Percentiles rank a stretch among this genome's conserved stretches.
These are phyloP conservation scores for Pinna nobilis DNA, from an alignment of 1,140 invertebrate species.

Conservation along the genomic window DNA sequence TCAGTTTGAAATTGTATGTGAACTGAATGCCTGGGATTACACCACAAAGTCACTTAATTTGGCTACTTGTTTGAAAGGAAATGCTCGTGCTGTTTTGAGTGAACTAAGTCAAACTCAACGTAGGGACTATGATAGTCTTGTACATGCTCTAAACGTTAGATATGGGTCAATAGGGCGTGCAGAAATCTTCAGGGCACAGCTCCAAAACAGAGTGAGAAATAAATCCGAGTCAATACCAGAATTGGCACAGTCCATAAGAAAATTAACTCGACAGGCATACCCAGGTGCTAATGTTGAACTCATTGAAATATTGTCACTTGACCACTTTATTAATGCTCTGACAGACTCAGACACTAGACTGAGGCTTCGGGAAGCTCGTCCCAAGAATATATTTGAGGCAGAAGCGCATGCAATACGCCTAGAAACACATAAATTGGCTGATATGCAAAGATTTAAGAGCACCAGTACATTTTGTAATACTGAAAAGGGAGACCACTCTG, in stretches of 20 bases:
- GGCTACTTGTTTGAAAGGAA: constrained; percentile 3
- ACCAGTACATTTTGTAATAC: neutral
- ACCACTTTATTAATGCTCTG: constrained; percentile 31
- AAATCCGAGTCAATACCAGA: constrained; percentile 10
- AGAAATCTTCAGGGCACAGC: constrained; percentile 15
- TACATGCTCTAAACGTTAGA: constrained; percentile 12
- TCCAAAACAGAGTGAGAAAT: constrained; percentile 12
- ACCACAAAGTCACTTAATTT: constrained; percentile 13
- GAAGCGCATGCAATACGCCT: constrained; percentile 14
- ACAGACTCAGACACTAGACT: constrained; percentile 18
- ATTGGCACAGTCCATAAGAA: constrained; percentile 26
- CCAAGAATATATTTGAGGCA: constrained; percentile 11
- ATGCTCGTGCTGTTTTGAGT: constrained; percentile 7
- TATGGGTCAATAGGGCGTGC: constrained; percentile 13
- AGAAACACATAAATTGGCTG: constrained; percentile 20
- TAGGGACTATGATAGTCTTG: constrained; percentile 2
- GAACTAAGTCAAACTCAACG: constrained; percentile 11
- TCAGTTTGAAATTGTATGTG: constrained; percentile 33
- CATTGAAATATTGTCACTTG: neutral
- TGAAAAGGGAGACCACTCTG: neutral
- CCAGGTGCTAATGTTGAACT: neutral
- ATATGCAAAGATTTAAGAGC: constrained; percentile 7
- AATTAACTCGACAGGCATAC: constrained; percentile 27
- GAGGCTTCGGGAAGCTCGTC: constrained; percentile 2
- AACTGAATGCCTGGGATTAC: constrained; percentile 21